phyloP scores from a whole-genome alignment of 2,113 vertebrate species.

The Colaptes auratus region DNA sequence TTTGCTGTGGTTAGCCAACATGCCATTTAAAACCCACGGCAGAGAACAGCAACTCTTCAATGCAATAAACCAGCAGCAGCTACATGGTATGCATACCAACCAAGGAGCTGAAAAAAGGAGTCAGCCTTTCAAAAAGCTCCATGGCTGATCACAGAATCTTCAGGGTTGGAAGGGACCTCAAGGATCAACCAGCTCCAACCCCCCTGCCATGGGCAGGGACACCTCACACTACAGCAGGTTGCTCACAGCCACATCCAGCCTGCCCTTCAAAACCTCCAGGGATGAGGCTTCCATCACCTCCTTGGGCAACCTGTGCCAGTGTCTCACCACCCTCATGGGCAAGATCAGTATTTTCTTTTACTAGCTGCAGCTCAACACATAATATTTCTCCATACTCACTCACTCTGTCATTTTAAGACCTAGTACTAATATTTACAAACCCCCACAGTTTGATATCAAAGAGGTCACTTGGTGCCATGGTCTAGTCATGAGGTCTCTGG shows the following conservation, averaged over 20 bases:
- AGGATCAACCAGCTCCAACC: too few species aligned
- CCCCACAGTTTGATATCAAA: neutral
- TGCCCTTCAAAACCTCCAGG: too few species aligned
- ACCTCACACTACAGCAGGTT: too few species aligned
- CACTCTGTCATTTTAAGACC: neutral
- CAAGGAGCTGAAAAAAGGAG: neutral
- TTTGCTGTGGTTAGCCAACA: neutral
- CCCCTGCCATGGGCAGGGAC: too few species aligned
- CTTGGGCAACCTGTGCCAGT: too few species aligned
- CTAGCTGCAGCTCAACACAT: neutral
- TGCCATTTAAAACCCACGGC: neutral
- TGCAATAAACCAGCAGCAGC: neutral
- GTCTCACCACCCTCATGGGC: neutral
- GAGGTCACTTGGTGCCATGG: too few species aligned
- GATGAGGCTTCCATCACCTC: too few species aligned
- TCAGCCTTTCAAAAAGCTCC: neutral
- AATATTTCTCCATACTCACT: neutral
- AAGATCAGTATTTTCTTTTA: neutral
- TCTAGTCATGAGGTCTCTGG: too few species aligned
- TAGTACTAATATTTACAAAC: neutral
- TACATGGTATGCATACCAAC: neutral
- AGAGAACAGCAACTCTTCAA: neutral
- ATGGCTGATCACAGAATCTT: neutral
- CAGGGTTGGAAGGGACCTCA: too few species aligned
- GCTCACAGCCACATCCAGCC: too few species aligned